Conservation (phyloP, 2,797 vertebrate species). For the Neostethus bicornis region DNA sequence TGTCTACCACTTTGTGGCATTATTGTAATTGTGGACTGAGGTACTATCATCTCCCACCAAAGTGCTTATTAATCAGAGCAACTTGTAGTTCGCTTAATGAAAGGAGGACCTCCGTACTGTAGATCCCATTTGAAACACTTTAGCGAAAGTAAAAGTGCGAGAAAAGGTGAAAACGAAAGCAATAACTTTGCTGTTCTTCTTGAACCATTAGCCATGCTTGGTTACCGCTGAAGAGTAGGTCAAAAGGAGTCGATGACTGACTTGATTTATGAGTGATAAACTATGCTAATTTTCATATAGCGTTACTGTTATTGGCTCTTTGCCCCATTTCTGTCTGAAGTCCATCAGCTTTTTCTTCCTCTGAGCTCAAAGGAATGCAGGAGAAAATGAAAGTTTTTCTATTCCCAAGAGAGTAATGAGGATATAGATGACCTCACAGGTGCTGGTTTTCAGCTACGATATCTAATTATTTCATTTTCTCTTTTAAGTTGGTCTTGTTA, state of each 20-base stretch:
- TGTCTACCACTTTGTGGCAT: slow-evolving; percentile 25
- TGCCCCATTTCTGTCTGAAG: background rate
- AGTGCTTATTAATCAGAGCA: slow-evolving; percentile 42
- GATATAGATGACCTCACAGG: slow-evolving; percentile 46
- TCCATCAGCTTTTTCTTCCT: slow-evolving; percentile 2
- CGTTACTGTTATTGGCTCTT: slow-evolving; percentile 16
- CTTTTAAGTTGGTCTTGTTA: slow-evolving; percentile 19
- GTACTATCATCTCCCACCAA: slow-evolving; percentile 24
- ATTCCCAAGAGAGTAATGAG: slow-evolving; percentile 34
- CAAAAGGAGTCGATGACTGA: slow-evolving; percentile 46
- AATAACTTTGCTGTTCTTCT: slow-evolving; percentile 31
- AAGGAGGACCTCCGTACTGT: slow-evolving; percentile 22
- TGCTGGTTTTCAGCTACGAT: background rate
- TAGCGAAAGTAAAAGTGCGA: slow-evolving; percentile 1
- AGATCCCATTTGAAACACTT: slow-evolving; percentile 23
- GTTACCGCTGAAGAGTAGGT: slow-evolving; percentile 59
- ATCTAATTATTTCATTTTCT: background rate
- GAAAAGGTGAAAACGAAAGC: slow-evolving; percentile 2
- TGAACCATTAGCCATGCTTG: slow-evolving; percentile 56
- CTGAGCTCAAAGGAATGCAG: slow-evolving; percentile 23
- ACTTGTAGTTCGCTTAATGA: slow-evolving; percentile 48
- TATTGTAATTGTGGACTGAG: slow-evolving; percentile 23
- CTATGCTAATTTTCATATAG: slow-evolving; percentile 51
- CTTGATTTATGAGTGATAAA: slow-evolving; percentile 49
- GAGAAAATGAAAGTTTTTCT: slow-evolving; percentile 37